phyloP scores from a whole-genome alignment of 2,797 vertebrate genomes.

The Apodemus agrarius region DNA sequence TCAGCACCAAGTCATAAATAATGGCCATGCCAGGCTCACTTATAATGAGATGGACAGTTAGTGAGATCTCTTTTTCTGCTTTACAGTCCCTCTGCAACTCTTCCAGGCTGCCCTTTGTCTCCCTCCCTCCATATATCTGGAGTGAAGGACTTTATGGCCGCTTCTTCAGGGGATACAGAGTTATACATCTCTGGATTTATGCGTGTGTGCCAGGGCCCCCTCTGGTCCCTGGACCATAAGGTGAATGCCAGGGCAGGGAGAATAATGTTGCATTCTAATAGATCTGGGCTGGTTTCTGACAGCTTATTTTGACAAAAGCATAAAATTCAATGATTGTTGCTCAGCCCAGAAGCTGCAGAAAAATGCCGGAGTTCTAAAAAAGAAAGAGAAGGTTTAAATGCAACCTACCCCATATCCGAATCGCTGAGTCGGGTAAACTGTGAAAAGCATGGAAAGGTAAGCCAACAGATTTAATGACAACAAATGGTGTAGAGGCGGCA shows the following conservation, averaged over 20 bases:
- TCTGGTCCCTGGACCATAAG: constrained; percentile 40
- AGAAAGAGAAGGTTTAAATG: not conserved
- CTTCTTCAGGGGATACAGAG: constrained; percentile 61
- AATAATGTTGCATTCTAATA: constrained; percentile 60
- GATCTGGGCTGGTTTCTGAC: constrained; percentile 57
- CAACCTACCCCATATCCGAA: not conserved
- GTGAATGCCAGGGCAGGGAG: constrained; percentile 59
- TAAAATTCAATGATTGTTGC: constrained; percentile 68
- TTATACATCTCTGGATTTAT: constrained; percentile 71
- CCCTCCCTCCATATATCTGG: constrained; percentile 63
- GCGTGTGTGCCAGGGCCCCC: constrained; percentile 42
- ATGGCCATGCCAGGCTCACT: not conserved
- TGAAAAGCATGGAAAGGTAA: constrained; percentile 18
- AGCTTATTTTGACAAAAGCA: constrained; percentile 74
- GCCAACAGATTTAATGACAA: not conserved
- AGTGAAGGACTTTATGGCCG: constrained; percentile 69
- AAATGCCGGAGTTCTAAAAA: not conserved
- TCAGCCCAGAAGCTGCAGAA: constrained; percentile 48
- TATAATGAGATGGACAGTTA: constrained; percentile 14
- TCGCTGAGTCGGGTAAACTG: not conserved
- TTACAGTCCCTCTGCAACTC: constrained; percentile 63
- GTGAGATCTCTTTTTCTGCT: constrained; percentile 60
- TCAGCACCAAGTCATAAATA: not conserved
- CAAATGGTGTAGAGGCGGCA: not conserved
- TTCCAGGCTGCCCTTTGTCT: constrained; percentile 61